These are phyloP conservation scores for Neodon shergylaensis DNA, from an alignment of 2,113 vertebrate genomes.

Conservation along the genomic window DNA sequence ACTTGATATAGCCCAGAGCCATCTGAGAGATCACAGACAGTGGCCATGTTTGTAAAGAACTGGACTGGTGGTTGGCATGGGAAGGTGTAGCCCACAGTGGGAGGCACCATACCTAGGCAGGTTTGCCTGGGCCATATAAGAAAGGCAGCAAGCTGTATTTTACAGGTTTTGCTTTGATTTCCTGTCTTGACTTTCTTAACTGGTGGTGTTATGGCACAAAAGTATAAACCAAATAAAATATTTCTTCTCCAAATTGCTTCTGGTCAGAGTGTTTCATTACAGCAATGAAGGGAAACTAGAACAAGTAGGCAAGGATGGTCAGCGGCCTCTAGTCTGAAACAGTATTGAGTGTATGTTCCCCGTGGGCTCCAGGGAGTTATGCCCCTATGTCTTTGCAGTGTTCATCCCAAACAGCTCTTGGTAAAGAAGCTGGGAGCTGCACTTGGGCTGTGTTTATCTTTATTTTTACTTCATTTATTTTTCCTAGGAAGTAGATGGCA, in stretches of 20 bases:
- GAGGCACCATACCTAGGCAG: not conserved
- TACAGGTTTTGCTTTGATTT: not conserved
- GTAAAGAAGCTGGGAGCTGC: not conserved
- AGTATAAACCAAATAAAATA: not conserved
- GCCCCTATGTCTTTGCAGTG: not conserved
- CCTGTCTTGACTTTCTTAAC: too few relatives aligned
- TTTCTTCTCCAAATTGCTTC: not conserved
- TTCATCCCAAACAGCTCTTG: not conserved
- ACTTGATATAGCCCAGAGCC: not conserved
- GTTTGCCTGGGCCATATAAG: not conserved
- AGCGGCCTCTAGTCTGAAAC: not conserved
- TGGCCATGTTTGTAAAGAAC: not conserved
- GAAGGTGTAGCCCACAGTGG: not conserved
- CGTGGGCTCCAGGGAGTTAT: not conserved
- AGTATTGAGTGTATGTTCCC: not conserved
- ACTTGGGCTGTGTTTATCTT: not conserved
- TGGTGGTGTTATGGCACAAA: too few relatives aligned
- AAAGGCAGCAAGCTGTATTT: not conserved
- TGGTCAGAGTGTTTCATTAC: not conserved
- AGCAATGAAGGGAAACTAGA: not conserved
- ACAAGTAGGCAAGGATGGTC: not conserved
- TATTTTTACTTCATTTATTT: constrained; percentile 37
- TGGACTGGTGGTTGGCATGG: not conserved
- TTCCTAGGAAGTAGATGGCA: not conserved
- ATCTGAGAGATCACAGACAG: not conserved